Base-by-base conservation (phyloP, 2,888 invertebrate genomes). In the Dugesia japonica region DNA sequence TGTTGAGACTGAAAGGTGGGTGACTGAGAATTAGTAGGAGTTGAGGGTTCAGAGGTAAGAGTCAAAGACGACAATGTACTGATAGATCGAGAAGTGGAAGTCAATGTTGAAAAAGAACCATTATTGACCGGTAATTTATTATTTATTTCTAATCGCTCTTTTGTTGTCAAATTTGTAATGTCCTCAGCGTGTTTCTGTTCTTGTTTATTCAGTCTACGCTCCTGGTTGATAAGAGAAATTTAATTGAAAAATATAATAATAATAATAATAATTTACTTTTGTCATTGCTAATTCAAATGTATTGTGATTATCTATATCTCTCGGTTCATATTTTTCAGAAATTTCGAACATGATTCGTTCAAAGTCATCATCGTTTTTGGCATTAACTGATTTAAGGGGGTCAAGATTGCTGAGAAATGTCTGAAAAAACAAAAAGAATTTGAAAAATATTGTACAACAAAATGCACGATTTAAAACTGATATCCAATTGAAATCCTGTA, bases 61-160 rank as follows among this genome's bases (percentile, higher is more conserved):
- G 56, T 56, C 1, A 23, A 7, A n/a, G 56, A 56, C 1, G 56
- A 56, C 23, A 13, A n/a, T 4, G 20, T 23, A n/a, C 56, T 56
- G 7, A 56, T 56, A 7, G 56, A 56, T 13, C 56, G 56, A 56
- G 56, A 56, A 7, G 31, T 13, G 7, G 31, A 31, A 31, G 31
- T 31, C 31, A 31, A 31, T 31, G 31, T 31, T 56, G 56, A 23
- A 56, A 13, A 56, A 4, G n/a, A 56, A 56, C n/a, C n/a, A n/a
- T 56, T 56, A n/a, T n/a, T 20, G 23, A 7, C 20, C n/a, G 56
- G 56, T 1, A 56, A 56, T 23, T 56, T 56, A n/a, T 56, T 56
- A n/a, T n/a, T 56, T 1, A 56, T 56, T 56, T 56, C 56, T 56
- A 56, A 56, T 56, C 56, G 56, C 17, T 56, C 56, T 56, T 56